phyloP scores from a whole-genome alignment of 2,888 invertebrate genomes.

The Petrolisthes cinctipes region DNA sequence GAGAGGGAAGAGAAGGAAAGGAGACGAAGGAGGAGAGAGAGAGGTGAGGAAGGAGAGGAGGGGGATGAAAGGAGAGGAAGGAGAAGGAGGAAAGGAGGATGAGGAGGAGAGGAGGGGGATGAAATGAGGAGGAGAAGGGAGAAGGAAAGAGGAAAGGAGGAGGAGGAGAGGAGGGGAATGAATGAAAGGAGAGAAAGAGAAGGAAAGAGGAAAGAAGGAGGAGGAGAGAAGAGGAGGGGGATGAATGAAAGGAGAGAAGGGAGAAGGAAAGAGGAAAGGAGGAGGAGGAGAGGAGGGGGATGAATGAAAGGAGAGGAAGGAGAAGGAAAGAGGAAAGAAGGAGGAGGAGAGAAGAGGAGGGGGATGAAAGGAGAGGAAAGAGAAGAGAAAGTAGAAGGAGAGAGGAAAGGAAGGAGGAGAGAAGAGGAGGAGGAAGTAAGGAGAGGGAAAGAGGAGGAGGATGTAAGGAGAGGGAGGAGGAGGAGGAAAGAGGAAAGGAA shows the following conservation, averaged over 20 bases:
- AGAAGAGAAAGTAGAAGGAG: neutral
- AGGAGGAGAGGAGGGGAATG: neutral
- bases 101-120: neutral
- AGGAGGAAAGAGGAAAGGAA: neutral
- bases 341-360: neutral
- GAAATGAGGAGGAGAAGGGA: neutral
- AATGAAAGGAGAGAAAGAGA: neutral
- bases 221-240: constrained; percentile 12
- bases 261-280: neutral
- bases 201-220: constrained; percentile 10
- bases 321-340: neutral
- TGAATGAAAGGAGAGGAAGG: no score
- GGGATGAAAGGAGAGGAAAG: neutral
- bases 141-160: neutral
- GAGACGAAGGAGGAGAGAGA: neutral
- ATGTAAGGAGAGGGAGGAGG: neutral
- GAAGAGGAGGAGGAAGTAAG: neutral
- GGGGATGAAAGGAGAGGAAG: neutral
- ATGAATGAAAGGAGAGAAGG: neutral
- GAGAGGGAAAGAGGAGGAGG: neutral
- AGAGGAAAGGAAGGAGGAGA: neutral
- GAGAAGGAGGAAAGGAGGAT: neutral
- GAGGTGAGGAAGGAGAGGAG: neutral
- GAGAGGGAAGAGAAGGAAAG: neutral
- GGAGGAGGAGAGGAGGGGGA: neutral